Evolutionary conservation across 1,140 invertebrate genomes (phyloP).

Genomic region (Littorina saxatilis): DNA sequence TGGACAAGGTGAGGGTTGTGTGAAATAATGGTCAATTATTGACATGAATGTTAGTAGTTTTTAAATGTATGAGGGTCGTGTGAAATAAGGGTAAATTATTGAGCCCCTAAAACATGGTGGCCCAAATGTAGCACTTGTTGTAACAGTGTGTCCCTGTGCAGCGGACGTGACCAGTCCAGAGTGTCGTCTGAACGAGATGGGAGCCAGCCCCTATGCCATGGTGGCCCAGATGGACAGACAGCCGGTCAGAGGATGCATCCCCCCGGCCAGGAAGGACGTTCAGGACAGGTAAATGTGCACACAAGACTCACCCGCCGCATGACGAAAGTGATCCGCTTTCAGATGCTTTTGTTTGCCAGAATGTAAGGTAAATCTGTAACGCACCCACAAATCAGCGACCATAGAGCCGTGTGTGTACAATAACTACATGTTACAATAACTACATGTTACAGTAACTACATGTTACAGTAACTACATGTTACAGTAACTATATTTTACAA

Average conservation of each 20-base stretch:
- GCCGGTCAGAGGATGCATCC: conserved; percentile 36
- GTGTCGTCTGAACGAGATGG: conserved; percentile 35
- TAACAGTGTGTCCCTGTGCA: not conserved
- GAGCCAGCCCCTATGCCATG: conserved; percentile 31
- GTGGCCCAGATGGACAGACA: conserved; percentile 35
- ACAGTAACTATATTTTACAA: no score
- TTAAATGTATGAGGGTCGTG: no score
- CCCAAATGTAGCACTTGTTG: no score
- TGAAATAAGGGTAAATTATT: no score
- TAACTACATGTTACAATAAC: no score
- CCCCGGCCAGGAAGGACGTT: conserved; percentile 24
- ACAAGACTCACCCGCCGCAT: not conserved
- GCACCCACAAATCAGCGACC: no score
- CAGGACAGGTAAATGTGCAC: conserved; percentile 36
- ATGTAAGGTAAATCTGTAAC: not conserved
- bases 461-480: no score
- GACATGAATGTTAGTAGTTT: not conserved
- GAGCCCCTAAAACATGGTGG: no score
- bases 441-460: no score
- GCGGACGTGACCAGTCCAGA: conserved; percentile 24
- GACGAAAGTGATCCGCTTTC: not conserved
- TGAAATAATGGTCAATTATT: not conserved
- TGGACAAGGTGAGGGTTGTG: conserved; percentile 46
- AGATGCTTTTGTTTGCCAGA: not conserved
- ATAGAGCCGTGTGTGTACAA: no score